A percentile compares a stretch with the other conserved stretches of the same genome.
phyloP scores from a whole-genome alignment of 1,140 invertebrate species.

The Dreissena rostriformis region DNA sequence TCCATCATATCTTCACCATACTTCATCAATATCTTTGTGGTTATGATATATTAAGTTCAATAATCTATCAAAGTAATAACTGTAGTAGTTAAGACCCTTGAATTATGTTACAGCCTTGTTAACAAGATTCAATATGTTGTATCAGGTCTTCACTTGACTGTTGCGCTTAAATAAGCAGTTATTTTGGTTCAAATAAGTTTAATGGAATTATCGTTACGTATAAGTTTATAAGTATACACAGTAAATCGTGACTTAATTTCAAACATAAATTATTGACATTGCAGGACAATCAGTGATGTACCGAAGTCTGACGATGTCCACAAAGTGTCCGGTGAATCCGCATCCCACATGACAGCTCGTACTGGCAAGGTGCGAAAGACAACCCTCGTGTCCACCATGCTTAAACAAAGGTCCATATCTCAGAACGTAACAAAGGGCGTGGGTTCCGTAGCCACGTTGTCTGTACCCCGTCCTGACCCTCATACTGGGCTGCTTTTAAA shows the following conservation, averaged over 20 bases:
- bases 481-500: conserved; percentile 59
- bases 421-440: conserved; percentile 59
- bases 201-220: not conserved
- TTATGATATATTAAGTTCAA: too few species aligned
- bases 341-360: conserved; percentile 58
- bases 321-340: conserved; percentile 11
- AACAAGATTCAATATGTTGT: too few species aligned
- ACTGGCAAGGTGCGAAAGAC: conserved; percentile 61
- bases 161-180: too few species aligned
- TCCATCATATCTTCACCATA: too few species aligned
- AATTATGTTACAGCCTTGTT: too few species aligned
- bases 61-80: too few species aligned
- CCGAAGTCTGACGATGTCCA: conserved; percentile 70
- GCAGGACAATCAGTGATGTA: conserved; percentile 67
- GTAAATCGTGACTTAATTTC: not conserved
- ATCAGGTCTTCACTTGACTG: too few species aligned
- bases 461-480: not conserved
- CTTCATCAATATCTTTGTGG: too few species aligned
- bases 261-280: conserved; percentile 27
- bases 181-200: too few species aligned
- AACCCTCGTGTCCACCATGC: conserved; percentile 76
- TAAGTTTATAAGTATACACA: not conserved
- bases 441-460: not conserved
- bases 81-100: too few species aligned
- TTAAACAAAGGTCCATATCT: conserved; percentile 75